Base-by-base conservation (phyloP, 2,797 vertebrate genomes). In the Aselliscus stoliczkanus region DNA sequence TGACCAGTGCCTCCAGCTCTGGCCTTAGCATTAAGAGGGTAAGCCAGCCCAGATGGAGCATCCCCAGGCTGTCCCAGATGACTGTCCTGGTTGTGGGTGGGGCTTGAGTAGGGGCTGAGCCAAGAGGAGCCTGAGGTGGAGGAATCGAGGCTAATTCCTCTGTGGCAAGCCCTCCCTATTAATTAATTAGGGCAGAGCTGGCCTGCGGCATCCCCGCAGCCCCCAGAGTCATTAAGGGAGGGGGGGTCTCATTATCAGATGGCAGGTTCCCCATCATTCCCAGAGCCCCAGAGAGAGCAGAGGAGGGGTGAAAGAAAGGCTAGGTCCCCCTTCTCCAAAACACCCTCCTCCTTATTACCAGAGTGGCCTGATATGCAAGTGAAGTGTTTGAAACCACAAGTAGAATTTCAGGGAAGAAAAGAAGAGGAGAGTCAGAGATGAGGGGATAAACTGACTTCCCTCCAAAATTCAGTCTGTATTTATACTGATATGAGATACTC, bases 91-190 rank as follows among this genome's bases (percentile, higher is more conserved):
- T 67, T 84, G 44, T 37, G 18, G 79, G 29, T 94, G 39, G 82
- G 81, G 88, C 95, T 76, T 87, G 47, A 75, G 34, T 67, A 52
- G 9, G 2, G n/a, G 8, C 67, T 72, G 39, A 94, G 58, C 23
- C 67, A 73, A 65, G 62, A 95, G 67, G 31, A 96, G 87, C 25
- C 42, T 42, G 85, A 94, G 84, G 58, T 23, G 13, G 52, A 96
- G 80, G 94, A 97, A 98, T 96, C 13, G 21, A 97, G 97, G 97
- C 97, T 98, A 97, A 95, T 95, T 97, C 97, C 97, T 97, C 94
- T 89, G 97, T 81, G 96, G 89, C 76, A 96, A 77, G 47, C 21
- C 2, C 86, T 97, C 72, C 58, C 96, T 96, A 89, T 76, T 81
- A 95, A 81, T 96, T 97, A 98, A 98, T 97, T 98, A 97, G 97